phyloP scores from a whole-genome alignment of 2,797 vertebrate genomes.

The Crypturellus tataupa region DNA sequence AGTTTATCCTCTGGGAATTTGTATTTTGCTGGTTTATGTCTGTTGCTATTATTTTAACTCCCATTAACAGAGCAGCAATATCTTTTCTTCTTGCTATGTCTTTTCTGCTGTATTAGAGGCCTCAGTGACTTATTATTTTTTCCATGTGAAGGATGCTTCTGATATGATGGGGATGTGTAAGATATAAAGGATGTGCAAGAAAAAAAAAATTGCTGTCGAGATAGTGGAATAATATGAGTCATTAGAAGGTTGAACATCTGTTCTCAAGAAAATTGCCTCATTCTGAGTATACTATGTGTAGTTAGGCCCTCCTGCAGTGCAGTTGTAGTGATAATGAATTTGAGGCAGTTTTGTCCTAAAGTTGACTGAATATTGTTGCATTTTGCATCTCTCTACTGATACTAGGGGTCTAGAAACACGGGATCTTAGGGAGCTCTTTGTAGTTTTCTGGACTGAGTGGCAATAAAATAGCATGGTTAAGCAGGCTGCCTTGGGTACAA shows the following conservation, averaged over 20 bases:
- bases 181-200: neutral
- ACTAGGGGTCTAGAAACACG: neutral
- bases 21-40: neutral
- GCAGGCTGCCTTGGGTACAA: neutral
- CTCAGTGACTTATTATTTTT: neutral
- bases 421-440: fast-evolving
- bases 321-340: too few relatives aligned
- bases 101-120: neutral
- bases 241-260: neutral
- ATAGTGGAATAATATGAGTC: neutral
- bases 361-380: neutral
- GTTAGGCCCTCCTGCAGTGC: neutral
- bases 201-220: neutral
- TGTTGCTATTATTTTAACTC: neutral
- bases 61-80: neutral
- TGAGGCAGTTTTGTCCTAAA: neutral
- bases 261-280: neutral
- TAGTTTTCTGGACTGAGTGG: neutral
- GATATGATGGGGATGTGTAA: fast-evolving
- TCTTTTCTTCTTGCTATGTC: neutral
- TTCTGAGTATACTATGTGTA: neutral
- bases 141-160: neutral
- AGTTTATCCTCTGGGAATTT: neutral
- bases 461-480: neutral
- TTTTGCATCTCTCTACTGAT: neutral